Evolutionary conservation across 2,113 vertebrate species (phyloP).

Genomic region (Aix galericulata): DNA sequence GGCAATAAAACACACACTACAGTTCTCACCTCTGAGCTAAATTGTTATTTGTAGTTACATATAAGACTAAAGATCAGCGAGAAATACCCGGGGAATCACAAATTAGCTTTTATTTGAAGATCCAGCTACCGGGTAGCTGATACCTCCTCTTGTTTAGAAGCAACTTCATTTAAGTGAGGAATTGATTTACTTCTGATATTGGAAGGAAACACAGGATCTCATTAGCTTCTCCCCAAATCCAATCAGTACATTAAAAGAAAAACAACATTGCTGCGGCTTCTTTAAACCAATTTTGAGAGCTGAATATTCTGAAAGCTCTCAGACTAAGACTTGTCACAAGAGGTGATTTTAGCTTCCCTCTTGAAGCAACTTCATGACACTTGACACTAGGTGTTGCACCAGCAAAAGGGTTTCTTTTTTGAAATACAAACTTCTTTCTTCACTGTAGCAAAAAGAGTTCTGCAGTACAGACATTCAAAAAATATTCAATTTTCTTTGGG

Average conservation of each 20-base stretch:
- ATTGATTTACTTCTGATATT: conserved; percentile 5
- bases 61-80: conserved; percentile 50
- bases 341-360: not conserved
- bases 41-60: conserved; percentile 47
- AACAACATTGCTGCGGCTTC: not conserved
- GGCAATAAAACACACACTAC: conserved; percentile 52
- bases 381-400: not conserved
- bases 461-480: conserved; percentile 73
- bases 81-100: not conserved
- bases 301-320: conserved; percentile 35
- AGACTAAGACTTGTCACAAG: conserved; percentile 23
- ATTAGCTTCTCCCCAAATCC: not conserved
- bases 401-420: conserved; percentile 45
- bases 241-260: not conserved
- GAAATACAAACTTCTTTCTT: conserved; percentile 62
- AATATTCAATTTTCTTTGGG: conserved; percentile 78
- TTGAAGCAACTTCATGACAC: conserved; percentile 32
- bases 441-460: conserved; percentile 57
- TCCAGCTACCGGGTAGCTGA: not conserved
- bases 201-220: not conserved
- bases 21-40: conserved; percentile 51
- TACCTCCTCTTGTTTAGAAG: conserved; percentile 33
- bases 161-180: conserved; percentile 25
- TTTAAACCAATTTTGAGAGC: conserved; percentile 31
- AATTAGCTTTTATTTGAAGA: conserved; percentile 22